Base-by-base conservation (phyloP, 2,113 vertebrate species). In the Passerina amoena region DNA sequence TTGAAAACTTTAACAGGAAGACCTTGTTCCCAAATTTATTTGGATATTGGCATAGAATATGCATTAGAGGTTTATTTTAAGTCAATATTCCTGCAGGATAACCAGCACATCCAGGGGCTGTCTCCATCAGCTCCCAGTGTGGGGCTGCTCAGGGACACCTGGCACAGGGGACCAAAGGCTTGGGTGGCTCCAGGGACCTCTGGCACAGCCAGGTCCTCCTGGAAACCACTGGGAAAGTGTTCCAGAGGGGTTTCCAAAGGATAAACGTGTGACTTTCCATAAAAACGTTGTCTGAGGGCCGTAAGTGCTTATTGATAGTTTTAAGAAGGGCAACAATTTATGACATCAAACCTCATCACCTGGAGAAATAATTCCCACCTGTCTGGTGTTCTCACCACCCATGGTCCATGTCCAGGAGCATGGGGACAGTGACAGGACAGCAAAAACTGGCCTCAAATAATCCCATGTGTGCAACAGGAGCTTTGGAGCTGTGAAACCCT, bases 121-220 rank as follows among this genome's bases (percentile, higher is more conserved):
- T 31, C 10, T 50, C 35, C 2, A 0, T 7, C 75, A 82, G 42
- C 31, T 77, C 40, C 54, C 17, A 3, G 27, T 3, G 3, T 2
- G 40, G 40, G 8, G 16, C 42, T 88, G 42, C 63, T 48, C 38
- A 47, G 57, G 38, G 13, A n/a, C 40, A 27, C 3, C 25, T 30
- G 50, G 35, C 54, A 47, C 1, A 4, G 82, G 19, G 6, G 1
- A n/a, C 19, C 45, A n/a, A 33, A n/a, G 63, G 14, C 2, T 45
- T 45, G 45, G 6, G 42, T 48, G 69, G 50, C 35, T 47, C 14
- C 65, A 78, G 72, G 20, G 30, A 31, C 28, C n/a, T 10, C 1
- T 0, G 0, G 30, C 2, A 1, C 22, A 75, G 45, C 9, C 6
- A 2, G 5, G 1, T 31, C 14, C 28, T 47, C 35, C 40, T 38